phyloP scores from a whole-genome alignment of 1,140 invertebrate species.

The Rhyacophila brunnea region DNA sequence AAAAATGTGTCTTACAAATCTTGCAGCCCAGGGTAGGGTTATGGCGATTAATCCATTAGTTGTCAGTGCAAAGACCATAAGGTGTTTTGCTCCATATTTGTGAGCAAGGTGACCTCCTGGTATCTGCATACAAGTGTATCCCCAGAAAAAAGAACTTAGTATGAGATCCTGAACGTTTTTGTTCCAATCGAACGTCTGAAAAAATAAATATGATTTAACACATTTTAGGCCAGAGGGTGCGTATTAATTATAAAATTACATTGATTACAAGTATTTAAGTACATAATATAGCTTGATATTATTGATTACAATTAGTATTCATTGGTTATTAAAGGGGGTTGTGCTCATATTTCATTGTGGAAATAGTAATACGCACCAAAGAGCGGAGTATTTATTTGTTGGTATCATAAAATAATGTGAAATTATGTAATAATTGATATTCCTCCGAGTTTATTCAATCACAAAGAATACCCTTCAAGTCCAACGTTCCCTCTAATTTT shows the following conservation, averaged over 20 bases:
- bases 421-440: no score
- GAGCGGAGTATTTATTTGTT: no score
- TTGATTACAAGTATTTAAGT: not conserved
- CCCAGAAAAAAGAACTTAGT: slow-evolving; percentile 39
- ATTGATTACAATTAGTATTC: no score
- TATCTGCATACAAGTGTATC: slow-evolving; percentile 41
- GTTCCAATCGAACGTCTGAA: slow-evolving; percentile 24
- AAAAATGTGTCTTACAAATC: slow-evolving; percentile 44
- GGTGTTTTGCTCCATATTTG: slow-evolving; percentile 29
- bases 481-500: no score
- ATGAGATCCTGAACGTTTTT: slow-evolving; percentile 30
- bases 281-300: no score
- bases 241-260: not conserved
- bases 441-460: no score
- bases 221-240: no score
- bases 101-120: slow-evolving; percentile 29
- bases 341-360: no score
- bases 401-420: no score
- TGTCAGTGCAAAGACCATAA: slow-evolving; percentile 22
- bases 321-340: no score
- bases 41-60: slow-evolving; percentile 43
- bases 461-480: no score
- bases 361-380: no score
- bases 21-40: slow-evolving; percentile 40
- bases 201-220: not conserved